phyloP scores from a whole-genome alignment of 2,797 vertebrate species.

The Enteromius viviparus region DNA sequence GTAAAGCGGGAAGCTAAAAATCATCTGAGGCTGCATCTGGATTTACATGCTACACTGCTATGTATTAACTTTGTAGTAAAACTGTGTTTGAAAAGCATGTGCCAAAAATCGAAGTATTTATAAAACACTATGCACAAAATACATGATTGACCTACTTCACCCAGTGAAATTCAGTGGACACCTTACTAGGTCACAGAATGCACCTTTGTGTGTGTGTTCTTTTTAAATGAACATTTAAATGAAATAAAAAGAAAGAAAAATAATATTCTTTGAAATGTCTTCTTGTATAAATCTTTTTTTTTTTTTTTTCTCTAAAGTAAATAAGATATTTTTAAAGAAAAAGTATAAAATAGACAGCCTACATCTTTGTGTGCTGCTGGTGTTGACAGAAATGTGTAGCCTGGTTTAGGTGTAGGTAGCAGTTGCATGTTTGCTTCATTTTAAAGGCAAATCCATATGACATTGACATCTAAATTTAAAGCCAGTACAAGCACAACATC shows the following conservation, averaged over 20 bases:
- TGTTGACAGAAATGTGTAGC: background rate
- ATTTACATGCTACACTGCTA: background rate
- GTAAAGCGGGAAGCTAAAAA: background rate
- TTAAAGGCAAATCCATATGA: background rate
- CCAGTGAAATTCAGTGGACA: background rate
- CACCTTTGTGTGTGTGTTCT: background rate
- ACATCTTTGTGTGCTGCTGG: background rate
- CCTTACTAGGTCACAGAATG: background rate
- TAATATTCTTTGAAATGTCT: background rate
- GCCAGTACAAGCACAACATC: slow-evolving; percentile 16
- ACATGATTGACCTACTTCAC: background rate
- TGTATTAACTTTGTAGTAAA: background rate
- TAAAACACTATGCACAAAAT: background rate
- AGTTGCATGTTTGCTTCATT: background rate
- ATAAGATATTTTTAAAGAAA: background rate
- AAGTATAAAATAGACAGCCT: background rate
- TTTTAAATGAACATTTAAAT: background rate
- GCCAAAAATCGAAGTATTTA: background rate
- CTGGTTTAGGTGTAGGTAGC: background rate
- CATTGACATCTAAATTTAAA: slow-evolving; percentile 19
- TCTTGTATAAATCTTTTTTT: background rate
- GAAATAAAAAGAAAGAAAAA: too few species aligned
- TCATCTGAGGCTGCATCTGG: background rate
- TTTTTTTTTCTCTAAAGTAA: background rate
- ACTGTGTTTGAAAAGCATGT: background rate